Conservation (phyloP, 2,888 invertebrate genomes). For the Nemotelus pantherinus region DNA sequence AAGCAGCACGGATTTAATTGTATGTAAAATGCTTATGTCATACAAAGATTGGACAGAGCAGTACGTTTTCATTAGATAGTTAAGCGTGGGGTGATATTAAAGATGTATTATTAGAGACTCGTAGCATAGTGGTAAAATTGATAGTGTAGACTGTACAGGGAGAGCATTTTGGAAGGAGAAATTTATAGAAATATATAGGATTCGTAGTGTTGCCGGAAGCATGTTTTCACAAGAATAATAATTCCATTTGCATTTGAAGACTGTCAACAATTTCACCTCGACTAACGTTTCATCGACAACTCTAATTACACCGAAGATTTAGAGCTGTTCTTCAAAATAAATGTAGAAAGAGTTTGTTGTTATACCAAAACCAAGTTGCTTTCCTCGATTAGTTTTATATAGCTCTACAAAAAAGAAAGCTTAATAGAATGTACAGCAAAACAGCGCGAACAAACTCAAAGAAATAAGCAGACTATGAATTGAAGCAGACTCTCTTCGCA, state of each 20-base stretch:
- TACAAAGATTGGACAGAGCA: conserved; percentile 9
- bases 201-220: not conserved
- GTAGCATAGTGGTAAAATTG: conserved; percentile 5
- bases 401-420: not conserved
- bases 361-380: not conserved
- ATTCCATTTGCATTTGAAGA: not conserved
- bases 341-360: not conserved
- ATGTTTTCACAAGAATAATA: not conserved
- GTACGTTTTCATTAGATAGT: conserved; percentile 20
- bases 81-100: conserved; percentile 48
- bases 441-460: not conserved
- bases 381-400: not conserved
- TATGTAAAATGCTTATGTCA: conserved; percentile 32
- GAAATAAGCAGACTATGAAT: not conserved
- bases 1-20: conserved; percentile 9
- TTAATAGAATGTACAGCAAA: not conserved
- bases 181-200: not conserved
- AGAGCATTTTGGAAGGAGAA: not conserved
- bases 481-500: conserved; percentile 4
- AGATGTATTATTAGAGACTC: conserved; percentile 34
- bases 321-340: not conserved
- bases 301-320: too few species aligned
- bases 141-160: not conserved
- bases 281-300: too few species aligned
- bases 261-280: too few species aligned